Evolutionary conservation across 2,888 invertebrate species (phyloP).

Genomic region (Drosophila nigritarsus): DNA sequence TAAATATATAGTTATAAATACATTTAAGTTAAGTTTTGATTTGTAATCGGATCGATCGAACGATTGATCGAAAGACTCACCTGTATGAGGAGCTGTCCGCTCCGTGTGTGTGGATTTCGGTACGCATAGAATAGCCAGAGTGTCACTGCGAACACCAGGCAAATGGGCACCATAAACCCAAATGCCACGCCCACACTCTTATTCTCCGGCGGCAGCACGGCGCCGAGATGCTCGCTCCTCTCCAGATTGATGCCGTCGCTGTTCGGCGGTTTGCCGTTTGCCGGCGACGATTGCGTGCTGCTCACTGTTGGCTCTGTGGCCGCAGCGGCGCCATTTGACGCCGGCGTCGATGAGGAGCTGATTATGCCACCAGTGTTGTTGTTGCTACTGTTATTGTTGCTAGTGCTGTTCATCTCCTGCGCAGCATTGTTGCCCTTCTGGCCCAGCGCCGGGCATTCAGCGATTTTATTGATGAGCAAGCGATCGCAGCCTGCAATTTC

Average conservation of each 20-base stretch:
- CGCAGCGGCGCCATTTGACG: constrained; percentile 5
- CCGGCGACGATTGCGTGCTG: constrained; percentile 42
- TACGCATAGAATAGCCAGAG: constrained; percentile 97
- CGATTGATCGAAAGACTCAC: constrained; percentile 87
- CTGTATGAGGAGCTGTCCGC: constrained; percentile 98
- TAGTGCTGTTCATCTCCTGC: constrained; percentile 43
- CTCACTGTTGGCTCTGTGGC: constrained; percentile 55
- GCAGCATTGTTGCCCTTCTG: constrained; percentile 83
- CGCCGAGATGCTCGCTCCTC: constrained; percentile 49
- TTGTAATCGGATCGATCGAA: background rate
- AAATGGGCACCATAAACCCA: constrained; percentile 89
- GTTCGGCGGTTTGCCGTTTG: background rate
- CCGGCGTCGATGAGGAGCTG: constrained; percentile 14
- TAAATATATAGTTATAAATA: constrained; percentile 47
- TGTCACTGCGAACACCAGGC: constrained; percentile 88
- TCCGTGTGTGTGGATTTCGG: constrained; percentile 96
- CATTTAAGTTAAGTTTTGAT: background rate
- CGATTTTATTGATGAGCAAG: constrained; percentile 61
- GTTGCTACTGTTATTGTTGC: constrained; percentile 9
- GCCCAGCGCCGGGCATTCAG: constrained; percentile 81
- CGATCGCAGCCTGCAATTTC: constrained; percentile 82
- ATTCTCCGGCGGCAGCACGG: constrained; percentile 55
- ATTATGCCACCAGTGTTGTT: constrained; percentile 10
- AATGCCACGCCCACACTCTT: constrained; percentile 85
- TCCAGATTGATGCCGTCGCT: constrained; percentile 14